Percentiles rank a stretch among this genome's conserved stretches.
These are phyloP conservation scores for Drosophila insularis DNA, from an alignment of 1,140 invertebrate species.

Conservation along the genomic window DNA sequence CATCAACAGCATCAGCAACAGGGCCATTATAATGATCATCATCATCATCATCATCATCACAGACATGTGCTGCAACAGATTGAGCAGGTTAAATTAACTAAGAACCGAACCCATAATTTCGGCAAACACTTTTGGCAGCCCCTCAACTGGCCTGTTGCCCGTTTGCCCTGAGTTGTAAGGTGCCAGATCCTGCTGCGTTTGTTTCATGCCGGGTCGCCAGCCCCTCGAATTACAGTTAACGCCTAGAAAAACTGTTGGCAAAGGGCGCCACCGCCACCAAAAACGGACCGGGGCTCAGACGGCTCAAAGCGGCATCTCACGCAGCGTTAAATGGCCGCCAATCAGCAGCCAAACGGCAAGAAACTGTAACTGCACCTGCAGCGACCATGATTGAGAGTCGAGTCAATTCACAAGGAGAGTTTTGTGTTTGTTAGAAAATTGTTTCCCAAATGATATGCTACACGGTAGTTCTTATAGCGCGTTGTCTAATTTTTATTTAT, in stretches of 20 bases:
- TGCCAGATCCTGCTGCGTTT: slow-evolving; percentile 73
- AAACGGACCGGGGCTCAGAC: neutral
- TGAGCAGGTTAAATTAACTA: slow-evolving; percentile 71
- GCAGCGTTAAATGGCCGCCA: slow-evolving; percentile 74
- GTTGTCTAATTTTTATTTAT: slow-evolving; percentile 78
- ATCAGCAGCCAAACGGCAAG: slow-evolving; percentile 41
- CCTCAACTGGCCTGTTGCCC: slow-evolving; percentile 21
- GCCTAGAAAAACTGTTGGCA: slow-evolving; percentile 65
- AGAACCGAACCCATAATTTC: slow-evolving; percentile 74
- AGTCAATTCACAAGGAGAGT: neutral
- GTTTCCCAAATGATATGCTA: slow-evolving; percentile 74
- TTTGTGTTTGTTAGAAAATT: slow-evolving; percentile 65
- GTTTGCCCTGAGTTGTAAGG: slow-evolving; percentile 29
- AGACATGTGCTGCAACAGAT: slow-evolving; percentile 33
- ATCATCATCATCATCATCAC: slow-evolving; percentile 25
- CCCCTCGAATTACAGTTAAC: slow-evolving; percentile 67
- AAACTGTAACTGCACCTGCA: slow-evolving; percentile 61
- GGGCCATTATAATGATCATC: slow-evolving; percentile 20
- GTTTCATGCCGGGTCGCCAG: slow-evolving; percentile 42
- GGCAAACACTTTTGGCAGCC: slow-evolving; percentile 49
- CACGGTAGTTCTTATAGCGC: slow-evolving; percentile 35
- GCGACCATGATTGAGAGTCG: slow-evolving; percentile 18
- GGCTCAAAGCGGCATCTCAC: slow-evolving; percentile 51
- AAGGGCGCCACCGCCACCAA: slow-evolving; percentile 41
- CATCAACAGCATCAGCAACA: slow-evolving; percentile 21